A percentile compares a stretch with the other conserved stretches of the same genome.
These are phyloP conservation scores for Pristionchus maxplancki DNA, from an alignment of 2,888 invertebrate species.

Conservation along the genomic window DNA sequence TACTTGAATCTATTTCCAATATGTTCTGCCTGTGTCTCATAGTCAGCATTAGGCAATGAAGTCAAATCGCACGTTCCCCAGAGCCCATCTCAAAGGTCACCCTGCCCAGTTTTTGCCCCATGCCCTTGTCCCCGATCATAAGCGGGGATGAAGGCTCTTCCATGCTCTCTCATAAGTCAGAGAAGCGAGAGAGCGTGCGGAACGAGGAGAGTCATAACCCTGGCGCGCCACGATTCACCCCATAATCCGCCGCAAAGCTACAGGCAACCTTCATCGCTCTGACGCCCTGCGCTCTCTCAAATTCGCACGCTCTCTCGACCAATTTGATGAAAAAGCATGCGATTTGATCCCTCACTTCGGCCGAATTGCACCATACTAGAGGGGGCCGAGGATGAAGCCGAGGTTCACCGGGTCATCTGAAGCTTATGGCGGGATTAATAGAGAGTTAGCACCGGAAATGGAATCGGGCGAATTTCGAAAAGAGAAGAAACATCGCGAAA, in stretches of 20 bases:
- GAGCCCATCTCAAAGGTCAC: neutral
- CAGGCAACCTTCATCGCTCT: neutral
- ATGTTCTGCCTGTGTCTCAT: neutral
- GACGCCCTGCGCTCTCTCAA: neutral
- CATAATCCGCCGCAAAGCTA: neutral
- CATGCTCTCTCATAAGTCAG: neutral
- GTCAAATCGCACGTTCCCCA: neutral
- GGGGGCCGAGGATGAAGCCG: neutral
- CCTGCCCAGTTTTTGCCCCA: neutral
- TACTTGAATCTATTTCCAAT: neutral
- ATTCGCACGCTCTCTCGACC: neutral
- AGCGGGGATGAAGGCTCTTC: neutral
- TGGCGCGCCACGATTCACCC: neutral
- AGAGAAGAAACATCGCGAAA: neutral
- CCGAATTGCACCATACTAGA: constrained; percentile 44
- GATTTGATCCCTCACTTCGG: constrained; percentile 21
- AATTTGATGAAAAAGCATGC: neutral
- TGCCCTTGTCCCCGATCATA: neutral
- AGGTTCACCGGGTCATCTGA: constrained; percentile 36
- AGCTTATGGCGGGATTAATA: neutral
- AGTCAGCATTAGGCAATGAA: neutral
- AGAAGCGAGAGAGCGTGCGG: neutral
- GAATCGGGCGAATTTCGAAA: neutral
- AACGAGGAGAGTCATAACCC: neutral
- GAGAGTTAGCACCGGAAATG: neutral